Evolutionary conservation across 2,888 invertebrate species (phyloP).

Genomic region (Chromoteleia sp.): DNA sequence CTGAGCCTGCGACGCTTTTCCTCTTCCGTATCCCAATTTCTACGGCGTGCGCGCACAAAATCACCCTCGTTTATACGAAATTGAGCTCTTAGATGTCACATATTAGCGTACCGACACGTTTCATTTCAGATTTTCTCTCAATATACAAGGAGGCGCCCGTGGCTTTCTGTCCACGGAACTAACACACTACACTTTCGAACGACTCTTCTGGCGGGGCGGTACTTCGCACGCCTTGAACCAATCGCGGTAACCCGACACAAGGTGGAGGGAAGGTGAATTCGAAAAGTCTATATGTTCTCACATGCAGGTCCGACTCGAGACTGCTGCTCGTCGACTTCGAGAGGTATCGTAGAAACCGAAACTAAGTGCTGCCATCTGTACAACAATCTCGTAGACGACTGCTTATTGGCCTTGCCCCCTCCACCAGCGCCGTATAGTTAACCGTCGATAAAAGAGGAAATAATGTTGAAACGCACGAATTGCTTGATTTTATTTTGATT

Average conservation of each 20-base stretch:
- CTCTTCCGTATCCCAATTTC: slow-evolving; percentile 10
- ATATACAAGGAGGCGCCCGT: slow-evolving; percentile 78
- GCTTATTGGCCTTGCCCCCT: too few relatives aligned
- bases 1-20: slow-evolving; percentile 22
- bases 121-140: slow-evolving; percentile 80
- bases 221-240: slow-evolving; percentile 69
- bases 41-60: slow-evolving; percentile 58
- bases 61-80: slow-evolving; percentile 49
- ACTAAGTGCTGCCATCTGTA: too few relatives aligned
- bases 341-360: too few relatives aligned
- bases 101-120: slow-evolving; percentile 80
- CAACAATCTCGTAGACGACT: too few relatives aligned
- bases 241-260: slow-evolving; percentile 34
- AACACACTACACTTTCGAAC: slow-evolving; percentile 83
- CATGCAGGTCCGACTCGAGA: slow-evolving; percentile 30
- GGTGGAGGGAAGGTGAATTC: slow-evolving; percentile 46
- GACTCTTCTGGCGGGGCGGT: slow-evolving; percentile 82
- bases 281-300: slow-evolving; percentile 29
- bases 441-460: too few relatives aligned
- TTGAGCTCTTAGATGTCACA: slow-evolving; percentile 76
- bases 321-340: background rate
- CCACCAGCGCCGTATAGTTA: too few relatives aligned
- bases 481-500: too few relatives aligned
- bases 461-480: too few relatives aligned
- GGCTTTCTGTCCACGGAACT: slow-evolving; percentile 80